Percentiles rank a stretch among this genome's conserved stretches.
Evolutionary conservation across 2,113 vertebrate species (phyloP).

Genomic region (Thamnophis sirtalis): DNA sequence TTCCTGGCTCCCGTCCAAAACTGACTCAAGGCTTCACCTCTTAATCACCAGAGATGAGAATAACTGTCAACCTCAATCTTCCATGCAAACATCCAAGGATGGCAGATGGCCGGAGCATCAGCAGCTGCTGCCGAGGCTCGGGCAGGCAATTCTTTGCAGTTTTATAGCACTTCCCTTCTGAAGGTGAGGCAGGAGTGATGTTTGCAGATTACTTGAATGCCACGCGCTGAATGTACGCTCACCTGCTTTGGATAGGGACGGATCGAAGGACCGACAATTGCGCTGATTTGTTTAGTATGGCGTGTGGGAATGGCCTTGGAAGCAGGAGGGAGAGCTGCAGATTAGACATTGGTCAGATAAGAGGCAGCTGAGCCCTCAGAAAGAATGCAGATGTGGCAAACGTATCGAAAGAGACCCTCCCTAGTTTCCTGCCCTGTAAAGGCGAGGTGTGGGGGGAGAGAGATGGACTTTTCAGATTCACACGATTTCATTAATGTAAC

Average conservation of each 20-base stretch:
- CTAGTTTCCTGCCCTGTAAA: neutral
- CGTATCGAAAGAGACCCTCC: neutral
- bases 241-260: constrained; percentile 4
- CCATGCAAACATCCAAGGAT: constrained; percentile 36
- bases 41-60: neutral
- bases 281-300: neutral
- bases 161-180: constrained; percentile 33
- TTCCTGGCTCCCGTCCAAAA: constrained; percentile 26
- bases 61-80: constrained; percentile 44
- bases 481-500: neutral
- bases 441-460: rapidly evolving
- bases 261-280: neutral
- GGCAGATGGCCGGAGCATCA: constrained; percentile 59
- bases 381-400: neutral
- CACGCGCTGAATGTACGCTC: neutral
- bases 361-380: neutral
- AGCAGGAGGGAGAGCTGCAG: neutral
- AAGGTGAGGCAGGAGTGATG: constrained; percentile 14
- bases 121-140: constrained; percentile 50
- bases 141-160: constrained; percentile 41
- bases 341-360: neutral
- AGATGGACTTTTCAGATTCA: neutral
- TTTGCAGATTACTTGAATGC: neutral
- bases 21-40: neutral
- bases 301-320: neutral